phyloP scores from a whole-genome alignment of 2,797 vertebrate species.

The Bryconaethiops microstoma region DNA sequence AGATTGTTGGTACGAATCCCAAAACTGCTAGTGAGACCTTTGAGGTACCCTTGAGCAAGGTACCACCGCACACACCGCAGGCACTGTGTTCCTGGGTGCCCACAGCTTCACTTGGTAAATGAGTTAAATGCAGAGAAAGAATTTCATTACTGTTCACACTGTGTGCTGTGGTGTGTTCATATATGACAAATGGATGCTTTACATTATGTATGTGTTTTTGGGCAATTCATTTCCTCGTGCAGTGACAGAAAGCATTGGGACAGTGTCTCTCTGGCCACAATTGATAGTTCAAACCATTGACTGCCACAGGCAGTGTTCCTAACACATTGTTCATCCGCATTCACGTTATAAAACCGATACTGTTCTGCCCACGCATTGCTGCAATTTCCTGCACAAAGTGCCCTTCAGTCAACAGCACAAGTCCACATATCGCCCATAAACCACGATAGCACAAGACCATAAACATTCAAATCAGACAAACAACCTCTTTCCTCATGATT shows the following conservation, averaged over 20 bases:
- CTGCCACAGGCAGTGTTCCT: slow-evolving; percentile 14
- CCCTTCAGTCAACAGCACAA: slow-evolving; percentile 2
- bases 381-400: slow-evolving; percentile 23
- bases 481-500: neutral
- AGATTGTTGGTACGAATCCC: too few relatives aligned
- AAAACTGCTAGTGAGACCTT: too few relatives aligned
- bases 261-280: too few relatives aligned
- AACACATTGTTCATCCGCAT: neutral
- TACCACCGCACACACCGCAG: too few relatives aligned
- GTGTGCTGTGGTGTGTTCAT: too few relatives aligned
- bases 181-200: too few relatives aligned
- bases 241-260: too few relatives aligned
- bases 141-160: too few relatives aligned
- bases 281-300: slow-evolving; percentile 3
- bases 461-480: slow-evolving; percentile 5
- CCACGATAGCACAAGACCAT: neutral
- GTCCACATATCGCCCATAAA: neutral
- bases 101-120: too few relatives aligned
- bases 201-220: neutral
- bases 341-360: slow-evolving; percentile 8
- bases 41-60: too few relatives aligned
- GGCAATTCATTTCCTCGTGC: too few relatives aligned
- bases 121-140: neutral
- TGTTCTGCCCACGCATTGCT: neutral
- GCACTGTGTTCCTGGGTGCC: too few relatives aligned